Evolutionary conservation across 2,888 invertebrate genomes (phyloP).

Genomic region (Coelinius sp.): DNA sequence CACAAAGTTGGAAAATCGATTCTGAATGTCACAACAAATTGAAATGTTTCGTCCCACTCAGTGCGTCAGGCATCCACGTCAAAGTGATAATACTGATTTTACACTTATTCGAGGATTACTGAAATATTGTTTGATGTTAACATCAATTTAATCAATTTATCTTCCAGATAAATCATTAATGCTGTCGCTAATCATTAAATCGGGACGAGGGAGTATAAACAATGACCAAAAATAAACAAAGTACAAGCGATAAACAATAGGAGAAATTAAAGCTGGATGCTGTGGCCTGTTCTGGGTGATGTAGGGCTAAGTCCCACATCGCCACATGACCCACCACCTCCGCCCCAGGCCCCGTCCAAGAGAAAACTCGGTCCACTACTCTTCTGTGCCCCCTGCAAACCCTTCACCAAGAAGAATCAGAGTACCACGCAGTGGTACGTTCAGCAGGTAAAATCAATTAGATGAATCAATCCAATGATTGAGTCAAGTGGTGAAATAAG

Average conservation of each 20-base stretch:
- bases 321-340: conserved; percentile 53
- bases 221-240: background rate
- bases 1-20: conserved; percentile 1
- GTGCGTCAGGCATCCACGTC: background rate
- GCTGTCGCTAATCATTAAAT: background rate
- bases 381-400: conserved; percentile 68
- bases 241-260: conserved; percentile 35
- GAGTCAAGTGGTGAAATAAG: conserved; percentile 3
- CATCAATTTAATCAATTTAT: background rate
- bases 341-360: conserved; percentile 29
- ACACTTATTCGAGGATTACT: background rate
- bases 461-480: background rate
- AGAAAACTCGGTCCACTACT: conserved; percentile 65
- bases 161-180: conserved; percentile 21
- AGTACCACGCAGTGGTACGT: conserved; percentile 70
- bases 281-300: conserved; percentile 69
- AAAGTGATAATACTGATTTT: background rate
- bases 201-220: background rate
- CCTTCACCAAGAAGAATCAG: conserved; percentile 64
- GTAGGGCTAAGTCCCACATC: conserved; percentile 68
- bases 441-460: conserved; percentile 65
- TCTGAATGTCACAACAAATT: conserved; percentile 1
- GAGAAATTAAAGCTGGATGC: conserved; percentile 61
- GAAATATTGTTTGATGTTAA: background rate
- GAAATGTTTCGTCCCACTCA: conserved; percentile 1